These are phyloP conservation scores for Drosophila erecta DNA, from an alignment of 1,140 invertebrate species.

Conservation along the genomic window DNA sequence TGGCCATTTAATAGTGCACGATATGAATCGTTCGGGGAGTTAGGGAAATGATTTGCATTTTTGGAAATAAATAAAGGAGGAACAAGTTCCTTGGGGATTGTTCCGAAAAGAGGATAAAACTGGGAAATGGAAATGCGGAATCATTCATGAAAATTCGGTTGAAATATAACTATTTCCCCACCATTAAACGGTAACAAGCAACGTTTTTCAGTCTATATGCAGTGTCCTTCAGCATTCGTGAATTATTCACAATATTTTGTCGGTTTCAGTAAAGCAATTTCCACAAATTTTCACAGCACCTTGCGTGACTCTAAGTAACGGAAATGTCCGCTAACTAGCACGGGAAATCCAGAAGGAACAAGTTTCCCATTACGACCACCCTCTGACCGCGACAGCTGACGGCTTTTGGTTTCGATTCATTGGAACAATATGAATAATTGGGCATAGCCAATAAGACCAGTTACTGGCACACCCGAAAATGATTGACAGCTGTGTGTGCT, in stretches of 20 bases:
- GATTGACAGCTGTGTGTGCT: constrained; percentile 66
- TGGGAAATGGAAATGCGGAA: constrained; percentile 2
- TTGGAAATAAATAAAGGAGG: constrained; percentile 12
- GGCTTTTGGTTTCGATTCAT: constrained; percentile 54
- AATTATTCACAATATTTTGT: constrained; percentile 26
- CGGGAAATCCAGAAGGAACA: constrained; percentile 1
- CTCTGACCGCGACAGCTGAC: constrained; percentile 59
- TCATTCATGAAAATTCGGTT: constrained; percentile 18
- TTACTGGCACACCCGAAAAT: constrained; percentile 65
- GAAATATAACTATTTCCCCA: no score
- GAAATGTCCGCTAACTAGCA: constrained; percentile 23
- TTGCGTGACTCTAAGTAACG: constrained; percentile 48
- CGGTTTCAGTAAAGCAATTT: constrained; percentile 21
- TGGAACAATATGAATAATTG: constrained; percentile 81
- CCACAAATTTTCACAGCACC: constrained; percentile 49
- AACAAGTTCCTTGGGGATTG: constrained; percentile 18
- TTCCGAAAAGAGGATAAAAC: not conserved
- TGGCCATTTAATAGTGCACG: constrained; percentile 54
- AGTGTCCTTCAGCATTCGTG: not conserved
- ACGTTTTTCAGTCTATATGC: not conserved
- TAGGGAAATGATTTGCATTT: constrained; percentile 54
- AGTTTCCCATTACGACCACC: constrained; percentile 49
- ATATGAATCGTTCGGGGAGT: constrained; percentile 10
- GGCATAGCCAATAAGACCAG: constrained; percentile 60
- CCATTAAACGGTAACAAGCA: no score